These are phyloP conservation scores for Hydropsyche betteni DNA, from an alignment of 2,888 invertebrate genomes.

Conservation along the genomic window DNA sequence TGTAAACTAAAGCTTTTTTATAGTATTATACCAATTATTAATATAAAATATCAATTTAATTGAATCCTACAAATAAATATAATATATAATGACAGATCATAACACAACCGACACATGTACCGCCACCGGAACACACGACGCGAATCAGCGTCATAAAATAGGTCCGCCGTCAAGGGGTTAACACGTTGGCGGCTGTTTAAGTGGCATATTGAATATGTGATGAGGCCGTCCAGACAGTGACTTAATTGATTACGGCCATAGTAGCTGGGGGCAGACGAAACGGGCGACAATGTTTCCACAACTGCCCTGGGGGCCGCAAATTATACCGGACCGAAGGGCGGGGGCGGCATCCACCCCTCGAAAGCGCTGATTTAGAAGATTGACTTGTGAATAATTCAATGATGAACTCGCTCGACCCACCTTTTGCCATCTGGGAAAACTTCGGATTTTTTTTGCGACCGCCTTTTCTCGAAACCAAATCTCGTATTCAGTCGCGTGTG, in stretches of 20 bases:
- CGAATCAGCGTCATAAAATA: no score
- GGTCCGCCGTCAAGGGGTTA: not conserved
- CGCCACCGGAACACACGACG: no score
- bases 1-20: no score
- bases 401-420: conserved; percentile 34
- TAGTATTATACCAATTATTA: no score
- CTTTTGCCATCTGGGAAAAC: conserved; percentile 19
- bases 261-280: not conserved
- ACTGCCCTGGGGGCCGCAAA: not conserved
- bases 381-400: conserved; percentile 40
- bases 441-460: not conserved
- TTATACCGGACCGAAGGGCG: not conserved
- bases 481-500: no score
- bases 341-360: not conserved
- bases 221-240: conserved; percentile 24
- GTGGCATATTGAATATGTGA: conserved; percentile 32
- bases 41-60: no score
- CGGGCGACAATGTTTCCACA: conserved; percentile 22
- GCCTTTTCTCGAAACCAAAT: no score
- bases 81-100: no score
- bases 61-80: no score
- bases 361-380: conserved; percentile 35
- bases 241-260: conserved; percentile 23
- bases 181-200: conserved; percentile 16
- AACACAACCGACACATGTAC: no score